Percentiles rank a stretch among this genome's conserved stretches.
Evolutionary conservation across 2,113 vertebrate species (phyloP).

Genomic region (Salvator merianae): DNA sequence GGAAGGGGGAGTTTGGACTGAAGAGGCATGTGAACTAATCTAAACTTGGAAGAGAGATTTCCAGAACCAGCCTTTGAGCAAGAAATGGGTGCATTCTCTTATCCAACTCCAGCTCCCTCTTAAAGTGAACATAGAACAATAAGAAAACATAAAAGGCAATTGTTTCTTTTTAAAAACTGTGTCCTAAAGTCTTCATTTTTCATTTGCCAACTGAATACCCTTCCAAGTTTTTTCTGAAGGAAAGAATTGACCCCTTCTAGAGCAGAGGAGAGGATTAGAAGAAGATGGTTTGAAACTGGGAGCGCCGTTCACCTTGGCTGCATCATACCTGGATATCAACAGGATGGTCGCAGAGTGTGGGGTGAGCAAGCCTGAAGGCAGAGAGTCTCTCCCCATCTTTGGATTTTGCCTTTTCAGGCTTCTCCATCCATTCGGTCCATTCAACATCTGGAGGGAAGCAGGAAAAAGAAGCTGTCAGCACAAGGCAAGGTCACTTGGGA

Average conservation of each 20-base stretch:
- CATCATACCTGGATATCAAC: conserved; percentile 88
- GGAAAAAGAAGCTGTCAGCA: conserved; percentile 30
- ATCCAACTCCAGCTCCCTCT: not conserved
- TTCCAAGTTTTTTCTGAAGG: too few species aligned
- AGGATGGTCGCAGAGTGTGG: conserved; percentile 88
- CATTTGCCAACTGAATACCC: too few species aligned
- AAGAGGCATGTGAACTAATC: not conserved
- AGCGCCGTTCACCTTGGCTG: not conserved
- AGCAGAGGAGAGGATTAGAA: too few species aligned
- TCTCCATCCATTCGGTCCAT: conserved; percentile 94
- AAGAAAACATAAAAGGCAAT: too few species aligned
- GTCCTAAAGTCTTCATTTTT: too few species aligned
- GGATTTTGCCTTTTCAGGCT: conserved; percentile 79
- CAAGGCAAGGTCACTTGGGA: conserved; percentile 9
- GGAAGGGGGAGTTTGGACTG: too few species aligned
- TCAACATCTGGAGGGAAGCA: conserved; percentile 80
- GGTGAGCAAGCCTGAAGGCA: conserved; percentile 82
- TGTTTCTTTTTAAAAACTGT: too few species aligned
- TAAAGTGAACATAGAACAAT: too few species aligned
- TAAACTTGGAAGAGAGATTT: not conserved
- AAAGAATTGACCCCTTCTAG: too few species aligned
- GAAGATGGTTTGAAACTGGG: too few species aligned
- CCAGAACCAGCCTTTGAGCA: not conserved
- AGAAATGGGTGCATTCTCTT: not conserved
- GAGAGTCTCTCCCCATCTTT: conserved; percentile 92